Evolutionary conservation across 2,797 vertebrate genomes (phyloP), one percentile per base, ranked within the genome.

Genomic region (Falco peregrinus): DNA sequence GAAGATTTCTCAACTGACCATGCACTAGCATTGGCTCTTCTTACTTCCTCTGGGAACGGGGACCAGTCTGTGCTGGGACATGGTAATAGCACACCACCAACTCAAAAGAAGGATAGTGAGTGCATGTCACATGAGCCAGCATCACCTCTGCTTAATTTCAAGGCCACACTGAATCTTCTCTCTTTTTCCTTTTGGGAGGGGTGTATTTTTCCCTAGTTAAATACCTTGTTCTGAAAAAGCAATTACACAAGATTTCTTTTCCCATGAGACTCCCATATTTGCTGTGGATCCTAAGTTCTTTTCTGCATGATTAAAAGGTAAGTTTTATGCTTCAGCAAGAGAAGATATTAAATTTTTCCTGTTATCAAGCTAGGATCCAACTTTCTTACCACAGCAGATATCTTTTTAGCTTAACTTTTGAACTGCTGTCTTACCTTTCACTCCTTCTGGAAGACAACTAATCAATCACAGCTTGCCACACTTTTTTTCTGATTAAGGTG

Each of bases 41-140:
- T 89, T 84, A 80, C 56, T 45, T 96, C 51, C 47, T 51, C 76
- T 76, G 60, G 57, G 78, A 96, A 96, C 31, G 85, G 73, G 80
- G 59, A 90, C 33, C 9, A 56, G 50, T 39, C 35, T 92, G 39
- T 31, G 43, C 45, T 6, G 26, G 74, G 90, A 87, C 24, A 54
- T 22, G 37, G 68, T 57, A 79, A 83, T 3, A 45, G 50, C 54
- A 60, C 6, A 56, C 14, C n/a, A 92, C 26, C 16, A 74, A 89
- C 25, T 41, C 35, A 81, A 93, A 89, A 68, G 63, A 37, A 65
- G 37, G 53, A 70, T 11, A 41, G 17, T 39, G 22, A 75, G 82
- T 37, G 10, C 17, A 21, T 24, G 2, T 9, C 45, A 59, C 14
- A 50, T 37, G 51, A 67, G 17, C 69, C 57, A 91, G 74, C 28